Evolutionary conservation across 2,888 invertebrate species (phyloP), one percentile per base, ranked within the genome.

Genomic region (Synergus gifuensis): DNA sequence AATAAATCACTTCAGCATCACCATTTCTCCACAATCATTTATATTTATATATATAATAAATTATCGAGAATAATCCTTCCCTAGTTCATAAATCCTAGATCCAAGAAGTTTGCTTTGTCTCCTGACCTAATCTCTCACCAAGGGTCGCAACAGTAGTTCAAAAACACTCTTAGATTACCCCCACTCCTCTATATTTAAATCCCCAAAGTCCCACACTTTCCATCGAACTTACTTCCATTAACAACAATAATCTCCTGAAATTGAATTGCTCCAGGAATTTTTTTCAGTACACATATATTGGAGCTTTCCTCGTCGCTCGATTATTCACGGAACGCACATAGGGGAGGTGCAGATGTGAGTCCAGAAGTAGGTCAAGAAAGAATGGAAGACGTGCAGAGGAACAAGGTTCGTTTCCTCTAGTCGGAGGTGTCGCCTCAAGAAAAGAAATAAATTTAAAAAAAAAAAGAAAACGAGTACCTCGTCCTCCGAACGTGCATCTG

Each of bases 391-490:
- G n/a, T 42, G 62, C 76, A 76, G 1, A 76, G n/a, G 76, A 46
- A 22, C 42, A 16, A 54, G 49, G 36, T 46, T 36, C 40, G 83
- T 81, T 83, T 82, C 83, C 63, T 49, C 28, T 46, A n/a, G 36
- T 58, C 40, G 12, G 14, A 42, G 44, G 62, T 62, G 67, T 60
- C 44, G 16, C 60, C 42, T 60, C 12, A 60, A n/a, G 44, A 36
- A 44, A 40, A 60, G 0, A 60, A 14, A 1, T 54, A 54, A 46
- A 14, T 16, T 22, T 22, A 60, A 22, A 22, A 60, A 8, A n/a
- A 69, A 49, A 28, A 49, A 36, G 11, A 1, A 42, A 44, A 67
- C 4, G 42, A 42, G 44, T 9, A 73, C 9, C n/a, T 54, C 73
- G 28, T n/a, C 36, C 54, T 16, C 36, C 16, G 4, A 14, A 46